phyloP scores from a whole-genome alignment of 2,797 vertebrate species.

The Etheostoma nigrum region DNA sequence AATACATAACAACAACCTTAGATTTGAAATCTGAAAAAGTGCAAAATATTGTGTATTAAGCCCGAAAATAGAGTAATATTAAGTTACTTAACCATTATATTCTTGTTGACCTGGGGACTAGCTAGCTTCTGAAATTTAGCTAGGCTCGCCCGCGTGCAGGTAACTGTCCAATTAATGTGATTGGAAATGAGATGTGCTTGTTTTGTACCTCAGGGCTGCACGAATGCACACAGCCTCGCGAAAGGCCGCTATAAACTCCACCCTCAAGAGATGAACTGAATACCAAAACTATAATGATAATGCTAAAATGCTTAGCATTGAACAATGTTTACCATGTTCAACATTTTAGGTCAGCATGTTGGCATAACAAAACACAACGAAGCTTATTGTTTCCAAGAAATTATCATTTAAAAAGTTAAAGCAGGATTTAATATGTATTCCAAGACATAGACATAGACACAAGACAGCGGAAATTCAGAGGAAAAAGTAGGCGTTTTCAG shows the following conservation, averaged over 20 bases:
- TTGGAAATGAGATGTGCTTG: conserved; percentile 6
- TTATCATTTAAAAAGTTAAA: not conserved
- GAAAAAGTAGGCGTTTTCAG: not conserved
- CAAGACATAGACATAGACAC: too few relatives aligned
- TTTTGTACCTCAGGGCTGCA: conserved; percentile 8
- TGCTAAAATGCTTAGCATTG: not conserved
- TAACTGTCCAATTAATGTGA: conserved; percentile 40
- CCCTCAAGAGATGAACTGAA: not conserved
- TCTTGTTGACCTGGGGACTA: not conserved
- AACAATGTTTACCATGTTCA: not conserved
- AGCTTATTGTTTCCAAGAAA: too few relatives aligned
- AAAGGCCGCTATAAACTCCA: not conserved
- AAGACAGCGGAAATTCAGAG: not conserved
- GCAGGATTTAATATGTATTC: not conserved
- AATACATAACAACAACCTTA: not conserved
- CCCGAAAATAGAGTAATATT: rapidly evolving
- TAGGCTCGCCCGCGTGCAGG: not conserved
- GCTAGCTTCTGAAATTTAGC: not conserved
- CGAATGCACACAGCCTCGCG: not conserved
- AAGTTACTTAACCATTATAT: conserved; percentile 40
- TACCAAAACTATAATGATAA: rapidly evolving
- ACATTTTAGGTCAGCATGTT: not conserved
- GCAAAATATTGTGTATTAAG: not conserved
- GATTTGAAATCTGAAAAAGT: not conserved
- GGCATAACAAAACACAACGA: not conserved